Percentiles rank a stretch among this genome's conserved stretches.
phyloP scores from a whole-genome alignment of 2,888 invertebrate genomes.

The Diaphora mendica region DNA sequence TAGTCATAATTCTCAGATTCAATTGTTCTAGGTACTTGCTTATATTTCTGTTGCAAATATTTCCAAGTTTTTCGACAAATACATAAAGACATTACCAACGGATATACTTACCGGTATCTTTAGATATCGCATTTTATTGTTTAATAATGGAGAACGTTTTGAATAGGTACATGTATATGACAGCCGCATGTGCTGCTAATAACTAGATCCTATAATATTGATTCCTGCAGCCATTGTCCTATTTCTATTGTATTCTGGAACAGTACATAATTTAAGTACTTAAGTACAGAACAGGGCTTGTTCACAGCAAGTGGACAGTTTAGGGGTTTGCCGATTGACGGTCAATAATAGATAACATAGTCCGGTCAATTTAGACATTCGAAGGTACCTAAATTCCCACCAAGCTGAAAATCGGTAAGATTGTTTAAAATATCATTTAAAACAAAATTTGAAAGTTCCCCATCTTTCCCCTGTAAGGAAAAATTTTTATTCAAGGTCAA shows the following conservation, averaged over 20 bases:
- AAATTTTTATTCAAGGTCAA: too few relatives aligned
- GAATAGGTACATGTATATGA: not conserved
- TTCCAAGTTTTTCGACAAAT: not conserved
- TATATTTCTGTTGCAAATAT: not conserved
- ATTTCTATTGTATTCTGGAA: conserved; percentile 11
- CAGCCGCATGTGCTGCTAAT: not conserved
- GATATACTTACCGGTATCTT: not conserved
- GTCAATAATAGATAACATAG: not conserved
- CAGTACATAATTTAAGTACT: conserved; percentile 17
- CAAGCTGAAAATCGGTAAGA: too few relatives aligned
- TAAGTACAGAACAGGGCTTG: conserved; percentile 20
- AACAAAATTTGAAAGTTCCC: too few relatives aligned
- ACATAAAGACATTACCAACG: not conserved
- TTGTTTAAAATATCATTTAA: too few relatives aligned
- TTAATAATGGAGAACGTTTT: not conserved
- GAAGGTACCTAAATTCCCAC: too few relatives aligned
- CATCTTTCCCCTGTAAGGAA: too few relatives aligned
- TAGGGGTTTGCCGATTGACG: not conserved
- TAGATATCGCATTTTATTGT: not conserved
- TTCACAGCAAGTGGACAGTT: conserved; percentile 55
- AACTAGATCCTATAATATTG: conserved; percentile 17
- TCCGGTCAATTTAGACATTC: too few relatives aligned
- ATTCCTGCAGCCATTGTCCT: conserved; percentile 25
- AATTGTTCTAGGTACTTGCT: not conserved
- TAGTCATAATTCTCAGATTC: not conserved